Base-by-base conservation (phyloP, 2,113 vertebrate species). In the Hippocampus abdominalis region DNA sequence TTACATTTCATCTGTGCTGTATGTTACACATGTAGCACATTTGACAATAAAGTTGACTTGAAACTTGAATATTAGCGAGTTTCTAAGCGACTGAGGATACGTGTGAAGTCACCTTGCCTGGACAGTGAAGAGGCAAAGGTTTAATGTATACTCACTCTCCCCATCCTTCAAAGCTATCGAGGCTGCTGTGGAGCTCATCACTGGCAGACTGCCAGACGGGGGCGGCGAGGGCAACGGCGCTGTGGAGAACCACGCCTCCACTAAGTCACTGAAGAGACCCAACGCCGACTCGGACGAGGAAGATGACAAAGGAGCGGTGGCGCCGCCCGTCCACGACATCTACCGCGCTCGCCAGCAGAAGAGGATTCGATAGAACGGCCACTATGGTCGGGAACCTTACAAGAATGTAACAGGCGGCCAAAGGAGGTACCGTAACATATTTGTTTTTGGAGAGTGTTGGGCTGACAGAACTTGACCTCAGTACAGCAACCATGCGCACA, bases 301-400 rank as follows among this genome's bases (percentile, higher is more conserved):
- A 0, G 97, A 99, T 68, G 97, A 99, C 79, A 99, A 99, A 88
- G 97, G 96, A 27, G 94, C 96, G 0, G 92, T 97, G 8, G 97
- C 97, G 23, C 97, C 97, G 8, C 97, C 97, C 0, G 93, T 98
- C 68, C 96, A 98, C 1, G 97, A 99, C 91, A 98, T 99, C 83
- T 99, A 99, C 92, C 94, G 97, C 70, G 93, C 97, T 0, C 92
- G 97, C 42, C 97, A 99, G 87, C 97, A 99, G 88, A 99, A 99
- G 85, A 93, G 97, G 81, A 98, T 98, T 86, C 96, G 97, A 91
- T 99, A 93, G 96, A 86, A 53, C 21, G 36, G 29, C 27, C 68
- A 63, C 57, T 4, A 3, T 6, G 4, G 57, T 7, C 1, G 25
- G 56, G 54, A 79, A 78, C 49, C 65, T 61, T 69, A 67, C 32